Percentiles rank a stretch among this genome's conserved stretches.
These are phyloP conservation scores for Lycopodina hypogea DNA, from an alignment of 37 sponge, comb jelly and placozoan species.

Conservation along the genomic window DNA sequence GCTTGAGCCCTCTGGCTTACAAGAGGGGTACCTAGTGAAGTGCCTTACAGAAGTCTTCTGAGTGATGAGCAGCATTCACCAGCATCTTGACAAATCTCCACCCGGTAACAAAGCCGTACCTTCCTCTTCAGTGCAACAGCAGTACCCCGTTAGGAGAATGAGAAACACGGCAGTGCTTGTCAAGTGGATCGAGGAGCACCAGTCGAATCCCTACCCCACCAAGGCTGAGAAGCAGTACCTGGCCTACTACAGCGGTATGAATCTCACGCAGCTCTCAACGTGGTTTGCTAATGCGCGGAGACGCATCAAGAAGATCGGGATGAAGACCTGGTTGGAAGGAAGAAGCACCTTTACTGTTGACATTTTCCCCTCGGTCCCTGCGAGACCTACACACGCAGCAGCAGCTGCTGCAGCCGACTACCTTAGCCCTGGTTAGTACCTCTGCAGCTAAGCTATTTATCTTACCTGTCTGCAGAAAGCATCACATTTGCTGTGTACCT, in stretches of 20 bases:
- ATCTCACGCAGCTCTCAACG: slow-evolving; percentile 83
- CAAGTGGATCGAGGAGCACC: slow-evolving; percentile 86
- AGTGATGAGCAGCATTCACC: slow-evolving; percentile 3
- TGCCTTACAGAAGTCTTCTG: neutral
- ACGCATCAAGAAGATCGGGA: slow-evolving; percentile 87
- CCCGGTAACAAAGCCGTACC: neutral
- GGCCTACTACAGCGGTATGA: slow-evolving; percentile 80
- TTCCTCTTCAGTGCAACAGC: neutral
- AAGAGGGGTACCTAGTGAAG: neutral
- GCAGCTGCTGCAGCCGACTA: neutral
- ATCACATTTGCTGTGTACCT: neutral
- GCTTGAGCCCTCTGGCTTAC: neutral
- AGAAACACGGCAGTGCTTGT: slow-evolving; percentile 76
- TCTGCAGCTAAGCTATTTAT: neutral
- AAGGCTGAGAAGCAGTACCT: slow-evolving; percentile 85
- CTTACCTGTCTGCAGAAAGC: no score
- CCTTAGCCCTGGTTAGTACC: neutral
- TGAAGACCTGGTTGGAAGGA: slow-evolving; percentile 71
- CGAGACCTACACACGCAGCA: neutral
- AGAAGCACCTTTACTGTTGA: slow-evolving; percentile 63
- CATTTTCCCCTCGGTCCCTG: slow-evolving; percentile 33
- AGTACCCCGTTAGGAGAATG: slow-evolving; percentile 53
- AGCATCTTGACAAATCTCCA: slow-evolving; percentile 27
- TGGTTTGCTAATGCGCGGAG: slow-evolving; percentile 93
- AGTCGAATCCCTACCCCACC: slow-evolving; percentile 86